Evolutionary conservation across 1,140 invertebrate species (phyloP), one percentile per base, ranked within the genome.

Genomic region (Carposina sasakii): DNA sequence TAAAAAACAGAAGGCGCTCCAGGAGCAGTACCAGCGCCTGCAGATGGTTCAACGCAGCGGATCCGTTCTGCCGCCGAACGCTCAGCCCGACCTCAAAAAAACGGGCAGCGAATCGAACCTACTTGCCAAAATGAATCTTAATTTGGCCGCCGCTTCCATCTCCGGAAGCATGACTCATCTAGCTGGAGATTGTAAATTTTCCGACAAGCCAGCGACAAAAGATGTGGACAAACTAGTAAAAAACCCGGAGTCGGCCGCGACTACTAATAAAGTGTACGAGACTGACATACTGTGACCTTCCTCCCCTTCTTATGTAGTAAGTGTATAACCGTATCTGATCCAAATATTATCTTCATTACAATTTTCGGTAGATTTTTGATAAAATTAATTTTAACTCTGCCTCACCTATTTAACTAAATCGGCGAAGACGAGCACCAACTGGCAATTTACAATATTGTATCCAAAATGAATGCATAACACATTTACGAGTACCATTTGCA

Each of bases 31-130:
- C 74, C 92, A 92, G 0, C 87, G 94, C 9, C 73, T 96, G 24
- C 95, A 96, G 63, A 92, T 93, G 76, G 88, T 96, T 17, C 94
- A 95, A 63, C 88, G 94, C 33, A 91, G 91, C 31, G 90, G 91
- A 9, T 89, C 91, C 1, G 88, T 89, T 0, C 71, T 89, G 23
- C 89, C 89, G 39, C 87, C 89, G 15, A 84, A 87, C 15, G 87
- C 89, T 12, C 87, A 89, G 31, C 88, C 88, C 54, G 87, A 88
- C 45, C 77, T 96, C 3, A 96, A 96, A 75, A 95, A 95, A 69
- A 95, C 93, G 0, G 94, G 94, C n/a, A 94, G 92, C 59, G 94
- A 96, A 70, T 93, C 93, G 17, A 96, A 96, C 73, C 81, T 96
- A 2, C 78, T 95, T 15, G 90, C 91, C n/a, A 96, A 95, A 69